Conservation (phyloP, 1,140 invertebrate genomes). For the Drosophila malerkotliana region DNA sequence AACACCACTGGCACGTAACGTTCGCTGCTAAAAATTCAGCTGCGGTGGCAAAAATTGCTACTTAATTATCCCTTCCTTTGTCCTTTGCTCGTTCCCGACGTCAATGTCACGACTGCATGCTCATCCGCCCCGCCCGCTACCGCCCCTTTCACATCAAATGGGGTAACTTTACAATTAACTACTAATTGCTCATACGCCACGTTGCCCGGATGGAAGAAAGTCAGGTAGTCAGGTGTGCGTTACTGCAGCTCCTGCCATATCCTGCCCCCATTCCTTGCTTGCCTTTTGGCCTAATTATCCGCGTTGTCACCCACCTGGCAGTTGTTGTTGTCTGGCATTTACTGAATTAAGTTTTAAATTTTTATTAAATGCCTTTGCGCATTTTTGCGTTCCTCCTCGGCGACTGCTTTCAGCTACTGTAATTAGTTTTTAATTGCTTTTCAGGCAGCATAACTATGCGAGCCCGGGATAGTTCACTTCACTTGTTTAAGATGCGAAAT, state of each 20-base stretch:
- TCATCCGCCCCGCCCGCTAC: conserved; percentile 28
- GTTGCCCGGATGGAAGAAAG: conserved; percentile 67
- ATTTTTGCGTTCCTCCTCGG: conserved; percentile 46
- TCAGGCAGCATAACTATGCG: conserved; percentile 58
- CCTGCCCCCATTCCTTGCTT: background rate
- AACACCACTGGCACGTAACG: conserved; percentile 24
- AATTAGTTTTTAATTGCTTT: conserved; percentile 82
- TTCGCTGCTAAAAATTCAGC: conserved; percentile 67
- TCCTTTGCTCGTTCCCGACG: conserved; percentile 24
- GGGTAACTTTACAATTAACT: conserved; percentile 79
- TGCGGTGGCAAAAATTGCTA: conserved; percentile 78
- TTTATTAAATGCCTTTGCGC: conserved; percentile 77
- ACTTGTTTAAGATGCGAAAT: background rate
- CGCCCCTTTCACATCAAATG: conserved; percentile 32
- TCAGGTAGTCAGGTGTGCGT: conserved; percentile 35
- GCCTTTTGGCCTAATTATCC: conserved; percentile 65
- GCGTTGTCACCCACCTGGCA: conserved; percentile 52
- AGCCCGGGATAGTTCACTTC: conserved; percentile 42
- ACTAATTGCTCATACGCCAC: conserved; percentile 81
- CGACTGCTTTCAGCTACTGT: conserved; percentile 44
- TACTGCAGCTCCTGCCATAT: background rate
- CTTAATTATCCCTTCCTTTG: conserved; percentile 63
- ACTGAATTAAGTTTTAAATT: conserved; percentile 81
- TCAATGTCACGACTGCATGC: conserved; percentile 74
- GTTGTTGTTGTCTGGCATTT: conserved; percentile 61